These are phyloP conservation scores for Tragulus kanchil DNA, from an alignment of 2,113 vertebrate genomes.

Conservation along the genomic window DNA sequence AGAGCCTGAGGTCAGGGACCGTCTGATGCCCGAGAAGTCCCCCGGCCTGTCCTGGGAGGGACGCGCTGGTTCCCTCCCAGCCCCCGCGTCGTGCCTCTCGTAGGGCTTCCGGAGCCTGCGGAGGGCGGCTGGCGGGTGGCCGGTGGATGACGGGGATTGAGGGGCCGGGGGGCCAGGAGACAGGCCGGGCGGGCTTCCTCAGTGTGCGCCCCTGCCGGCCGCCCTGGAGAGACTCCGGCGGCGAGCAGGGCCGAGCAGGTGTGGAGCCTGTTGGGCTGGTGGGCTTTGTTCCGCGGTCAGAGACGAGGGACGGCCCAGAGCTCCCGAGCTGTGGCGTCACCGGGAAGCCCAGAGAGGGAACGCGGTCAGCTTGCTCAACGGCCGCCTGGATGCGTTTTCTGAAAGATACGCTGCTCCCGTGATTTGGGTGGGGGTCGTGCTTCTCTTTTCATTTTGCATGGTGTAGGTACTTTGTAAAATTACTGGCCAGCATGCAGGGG, in stretches of 20 bases:
- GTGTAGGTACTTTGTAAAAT: not conserved
- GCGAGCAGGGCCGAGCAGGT: constrained; percentile 90
- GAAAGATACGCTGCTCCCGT: not conserved
- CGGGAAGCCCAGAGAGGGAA: constrained; percentile 50
- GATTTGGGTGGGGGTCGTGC: not conserved
- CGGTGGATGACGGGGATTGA: not conserved
- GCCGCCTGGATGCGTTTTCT: not conserved
- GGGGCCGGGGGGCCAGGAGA: not conserved
- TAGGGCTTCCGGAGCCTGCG: accelerated
- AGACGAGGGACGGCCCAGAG: constrained; percentile 67
- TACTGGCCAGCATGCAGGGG: not conserved
- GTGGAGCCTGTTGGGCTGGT: constrained; percentile 90
- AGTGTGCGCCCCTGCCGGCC: too few relatives aligned
- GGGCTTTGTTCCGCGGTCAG: constrained; percentile 88
- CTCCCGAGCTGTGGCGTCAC: constrained; percentile 25
- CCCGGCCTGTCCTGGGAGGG: not conserved
- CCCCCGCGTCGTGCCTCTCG: accelerated
- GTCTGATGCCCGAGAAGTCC: not conserved
- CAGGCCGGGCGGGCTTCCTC: too few relatives aligned
- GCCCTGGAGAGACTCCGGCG: constrained; percentile 87
- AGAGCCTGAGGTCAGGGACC: accelerated
- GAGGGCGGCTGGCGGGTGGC: not conserved
- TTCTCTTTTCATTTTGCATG: not conserved
- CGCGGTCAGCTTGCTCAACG: not conserved
- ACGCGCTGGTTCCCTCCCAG: not conserved